Conservation (phyloP, 2,888 invertebrate genomes). For the Ophion ellenae region DNA sequence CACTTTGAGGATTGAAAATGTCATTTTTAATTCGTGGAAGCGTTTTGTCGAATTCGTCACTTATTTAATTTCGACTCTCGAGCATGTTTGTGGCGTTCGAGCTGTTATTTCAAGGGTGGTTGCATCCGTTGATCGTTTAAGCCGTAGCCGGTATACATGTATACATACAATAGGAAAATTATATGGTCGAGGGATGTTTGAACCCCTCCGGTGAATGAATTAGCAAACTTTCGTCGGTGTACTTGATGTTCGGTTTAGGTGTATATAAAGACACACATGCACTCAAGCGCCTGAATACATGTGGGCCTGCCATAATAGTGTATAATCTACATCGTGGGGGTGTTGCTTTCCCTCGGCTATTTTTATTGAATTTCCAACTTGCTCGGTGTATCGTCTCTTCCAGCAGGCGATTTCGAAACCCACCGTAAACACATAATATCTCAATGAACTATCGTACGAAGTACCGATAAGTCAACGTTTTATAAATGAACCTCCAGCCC, state of each 20-base stretch:
- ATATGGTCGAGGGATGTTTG: constrained; percentile 51
- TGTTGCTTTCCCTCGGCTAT: constrained; percentile 48
- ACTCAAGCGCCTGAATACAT: neutral
- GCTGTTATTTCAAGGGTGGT: constrained; percentile 57
- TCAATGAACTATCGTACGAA: constrained; percentile 4
- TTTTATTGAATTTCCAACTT: constrained; percentile 56
- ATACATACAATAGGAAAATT: constrained; percentile 45
- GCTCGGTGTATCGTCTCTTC: constrained; percentile 52
- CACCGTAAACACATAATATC: constrained; percentile 19
- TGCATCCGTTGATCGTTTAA: constrained; percentile 58
- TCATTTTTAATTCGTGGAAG: neutral
- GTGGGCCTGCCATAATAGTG: neutral
- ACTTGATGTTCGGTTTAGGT: neutral
- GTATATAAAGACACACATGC: neutral
- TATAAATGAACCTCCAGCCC: constrained; percentile 49
- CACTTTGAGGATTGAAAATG: neutral
- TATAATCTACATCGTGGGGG: constrained; percentile 42
- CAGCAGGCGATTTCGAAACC: constrained; percentile 38
- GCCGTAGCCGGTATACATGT: neutral
- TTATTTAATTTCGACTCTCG: constrained; percentile 47
- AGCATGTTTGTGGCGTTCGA: constrained; percentile 50
- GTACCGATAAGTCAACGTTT: constrained; percentile 51
- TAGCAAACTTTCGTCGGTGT: constrained; percentile 60
- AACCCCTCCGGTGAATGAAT: constrained; percentile 60
- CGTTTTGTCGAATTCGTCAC: constrained; percentile 14